Base-by-base conservation (phyloP, 1,140 invertebrate genomes). In the Lepidurus apus region DNA sequence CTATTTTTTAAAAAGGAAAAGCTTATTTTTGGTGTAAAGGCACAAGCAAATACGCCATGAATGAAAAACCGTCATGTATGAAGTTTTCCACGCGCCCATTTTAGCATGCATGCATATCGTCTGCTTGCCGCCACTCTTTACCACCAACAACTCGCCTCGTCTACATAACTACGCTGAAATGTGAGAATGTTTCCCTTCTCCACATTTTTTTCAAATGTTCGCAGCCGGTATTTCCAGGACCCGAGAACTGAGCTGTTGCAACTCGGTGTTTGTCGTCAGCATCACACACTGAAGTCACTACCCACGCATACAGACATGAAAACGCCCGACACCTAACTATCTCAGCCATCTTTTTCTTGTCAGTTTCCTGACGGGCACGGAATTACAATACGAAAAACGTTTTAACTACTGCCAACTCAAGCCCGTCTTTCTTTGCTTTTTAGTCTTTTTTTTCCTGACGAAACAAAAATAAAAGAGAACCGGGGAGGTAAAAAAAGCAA, bases 191-290 rank as follows among this genome's bases (percentile, higher is more conserved):
- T 65, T 1, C 53, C 21, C 13, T 65, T 7, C 53, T 21, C 17
- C 53, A 7, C 53, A 65, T 65, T n/a, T 65, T 65, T n/a, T 65
- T 65, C 9, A 6, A 65, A 65, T 17, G 53, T 1, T 65, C 53
- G 13, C 53, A 65, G 53, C 53, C 53, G 53, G 53, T 65, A 65
- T 65, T 65, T 65, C 53, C 53, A 65, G 21, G 53, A 17, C 53
- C 53, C 13, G 53, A 13, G 21, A 65, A 65, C 53, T 21, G 17
- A 65, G 7, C 53, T 65, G 53, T 65, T 9, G 53, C 53, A 65
- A 65, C 53, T 65, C 6, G 53, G 53, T 65, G 53, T 65, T 65
- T 21, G 53, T 65, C 53, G 53, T 65, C 53, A 65, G 53, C 53
- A 21, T 21, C 53, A 65, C 53, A 65, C 53, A n/a, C 53, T 65